Evolutionary conservation across 2,113 vertebrate species (phyloP).

Genomic region (Murina feae): DNA sequence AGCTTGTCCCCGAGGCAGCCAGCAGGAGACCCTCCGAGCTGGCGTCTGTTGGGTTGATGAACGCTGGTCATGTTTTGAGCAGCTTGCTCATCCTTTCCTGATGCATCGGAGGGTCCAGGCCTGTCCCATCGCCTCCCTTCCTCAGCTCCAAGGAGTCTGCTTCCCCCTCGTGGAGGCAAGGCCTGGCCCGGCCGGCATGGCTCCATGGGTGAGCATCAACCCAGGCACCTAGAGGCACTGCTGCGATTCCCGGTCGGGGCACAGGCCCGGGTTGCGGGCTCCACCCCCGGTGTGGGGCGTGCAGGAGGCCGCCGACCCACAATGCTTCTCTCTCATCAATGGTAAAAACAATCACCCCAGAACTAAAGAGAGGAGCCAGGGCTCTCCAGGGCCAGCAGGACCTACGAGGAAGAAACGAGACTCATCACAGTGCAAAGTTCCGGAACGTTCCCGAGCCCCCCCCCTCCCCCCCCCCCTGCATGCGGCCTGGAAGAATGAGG

Average conservation of each 20-base stretch:
- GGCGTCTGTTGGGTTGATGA: not conserved
- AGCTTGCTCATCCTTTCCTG: not conserved
- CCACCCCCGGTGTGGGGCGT: too few relatives aligned
- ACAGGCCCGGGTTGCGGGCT: too few relatives aligned
- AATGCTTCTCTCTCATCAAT: too few relatives aligned
- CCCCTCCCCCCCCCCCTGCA: not conserved
- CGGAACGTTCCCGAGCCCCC: not conserved
- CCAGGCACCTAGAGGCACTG: too few relatives aligned
- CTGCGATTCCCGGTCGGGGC: too few relatives aligned
- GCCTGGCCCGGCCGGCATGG: too few relatives aligned
- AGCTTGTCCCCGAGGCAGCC: fast-evolving
- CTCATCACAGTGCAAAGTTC: not conserved
- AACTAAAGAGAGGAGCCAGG: not conserved
- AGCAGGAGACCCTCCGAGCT: not conserved
- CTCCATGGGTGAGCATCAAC: too few relatives aligned
- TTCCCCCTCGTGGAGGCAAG: not conserved
- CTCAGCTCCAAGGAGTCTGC: too few relatives aligned
- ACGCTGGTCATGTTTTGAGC: not conserved
- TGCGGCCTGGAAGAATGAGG: not conserved
- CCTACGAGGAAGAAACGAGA: not conserved
- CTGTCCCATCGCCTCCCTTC: too few relatives aligned
- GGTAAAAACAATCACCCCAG: not conserved
- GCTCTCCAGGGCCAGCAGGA: not conserved
- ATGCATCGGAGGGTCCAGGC: fast-evolving
- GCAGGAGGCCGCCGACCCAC: too few relatives aligned